These are phyloP conservation scores for Ricordea florida DNA, from an alignment of 92 coral and sea anemone species.

Conservation along the genomic window DNA sequence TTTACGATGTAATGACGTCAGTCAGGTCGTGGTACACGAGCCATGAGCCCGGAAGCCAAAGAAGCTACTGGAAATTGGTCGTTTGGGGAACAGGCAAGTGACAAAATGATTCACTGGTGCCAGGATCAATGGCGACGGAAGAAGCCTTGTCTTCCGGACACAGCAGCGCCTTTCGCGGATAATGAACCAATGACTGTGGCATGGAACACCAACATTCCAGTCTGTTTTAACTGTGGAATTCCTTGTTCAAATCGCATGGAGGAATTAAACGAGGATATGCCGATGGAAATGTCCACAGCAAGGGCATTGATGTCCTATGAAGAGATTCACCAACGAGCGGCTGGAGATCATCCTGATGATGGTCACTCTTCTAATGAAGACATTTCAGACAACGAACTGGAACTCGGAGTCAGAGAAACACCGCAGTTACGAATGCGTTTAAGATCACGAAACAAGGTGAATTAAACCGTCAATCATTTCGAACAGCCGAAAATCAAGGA, in stretches of 20 bases:
- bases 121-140: too few relatives aligned
- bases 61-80: background rate
- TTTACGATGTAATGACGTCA: too few relatives aligned
- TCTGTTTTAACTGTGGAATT: background rate
- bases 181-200: background rate
- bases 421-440: background rate
- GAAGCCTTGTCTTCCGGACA: background rate
- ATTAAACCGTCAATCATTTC: background rate
- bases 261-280: background rate
- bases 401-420: background rate
- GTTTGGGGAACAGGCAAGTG: background rate
- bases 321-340: background rate
- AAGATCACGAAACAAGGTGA: background rate
- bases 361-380: background rate
- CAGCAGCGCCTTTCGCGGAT: background rate
- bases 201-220: background rate
- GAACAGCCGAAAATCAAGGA: too few relatives aligned
- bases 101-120: too few relatives aligned
- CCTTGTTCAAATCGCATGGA: background rate
- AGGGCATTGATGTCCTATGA: background rate
- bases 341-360: background rate
- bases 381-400: background rate
- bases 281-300: background rate
- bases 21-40: too few relatives aligned
- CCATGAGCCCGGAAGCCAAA: too few relatives aligned